Evolutionary conservation across 2,797 vertebrate genomes (phyloP).

Genomic region (Epinephelus malabaricus): DNA sequence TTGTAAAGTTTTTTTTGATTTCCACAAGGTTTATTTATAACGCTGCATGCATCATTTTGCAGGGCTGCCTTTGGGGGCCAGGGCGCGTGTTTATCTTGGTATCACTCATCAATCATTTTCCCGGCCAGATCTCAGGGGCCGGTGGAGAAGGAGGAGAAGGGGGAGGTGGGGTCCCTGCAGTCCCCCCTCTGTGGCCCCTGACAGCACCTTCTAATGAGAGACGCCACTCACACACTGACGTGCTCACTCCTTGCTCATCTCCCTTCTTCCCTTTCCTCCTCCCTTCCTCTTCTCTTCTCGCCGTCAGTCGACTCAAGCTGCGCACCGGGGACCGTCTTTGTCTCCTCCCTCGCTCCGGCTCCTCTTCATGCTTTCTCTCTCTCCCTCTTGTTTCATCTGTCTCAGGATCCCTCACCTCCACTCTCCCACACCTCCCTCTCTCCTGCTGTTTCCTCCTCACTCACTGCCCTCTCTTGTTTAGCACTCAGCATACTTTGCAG

Average conservation of each 20-base stretch:
- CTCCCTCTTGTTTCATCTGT: conserved; percentile 67
- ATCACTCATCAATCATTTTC: conserved; percentile 89
- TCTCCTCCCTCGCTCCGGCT: conserved; percentile 66
- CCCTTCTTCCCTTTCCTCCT: conserved; percentile 68
- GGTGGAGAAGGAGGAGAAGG: conserved; percentile 62
- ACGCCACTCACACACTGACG: conserved; percentile 83
- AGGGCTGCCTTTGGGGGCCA: conserved; percentile 78
- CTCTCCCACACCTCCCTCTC: conserved; percentile 63
- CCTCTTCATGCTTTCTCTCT: conserved; percentile 38
- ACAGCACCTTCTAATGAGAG: conserved; percentile 89
- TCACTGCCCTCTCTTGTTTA: conserved; percentile 50
- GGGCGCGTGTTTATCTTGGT: conserved; percentile 84
- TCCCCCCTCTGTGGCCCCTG: conserved; percentile 82
- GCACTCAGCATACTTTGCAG: conserved; percentile 57
- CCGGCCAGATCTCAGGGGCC: conserved; percentile 80
- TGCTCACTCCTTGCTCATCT: conserved; percentile 69
- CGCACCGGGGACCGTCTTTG: conserved; percentile 63
- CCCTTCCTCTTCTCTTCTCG: conserved; percentile 67
- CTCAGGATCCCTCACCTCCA: conserved; percentile 72
- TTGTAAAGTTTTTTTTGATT: conserved; percentile 55
- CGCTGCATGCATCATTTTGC: conserved; percentile 84
- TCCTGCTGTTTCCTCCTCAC: conserved; percentile 55
- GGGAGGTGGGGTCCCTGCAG: conserved; percentile 63
- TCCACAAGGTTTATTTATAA: conserved; percentile 82
- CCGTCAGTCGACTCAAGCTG: conserved; percentile 68